Base-by-base conservation (phyloP, 1,140 invertebrate genomes). In the Branchinecta lindahli region DNA sequence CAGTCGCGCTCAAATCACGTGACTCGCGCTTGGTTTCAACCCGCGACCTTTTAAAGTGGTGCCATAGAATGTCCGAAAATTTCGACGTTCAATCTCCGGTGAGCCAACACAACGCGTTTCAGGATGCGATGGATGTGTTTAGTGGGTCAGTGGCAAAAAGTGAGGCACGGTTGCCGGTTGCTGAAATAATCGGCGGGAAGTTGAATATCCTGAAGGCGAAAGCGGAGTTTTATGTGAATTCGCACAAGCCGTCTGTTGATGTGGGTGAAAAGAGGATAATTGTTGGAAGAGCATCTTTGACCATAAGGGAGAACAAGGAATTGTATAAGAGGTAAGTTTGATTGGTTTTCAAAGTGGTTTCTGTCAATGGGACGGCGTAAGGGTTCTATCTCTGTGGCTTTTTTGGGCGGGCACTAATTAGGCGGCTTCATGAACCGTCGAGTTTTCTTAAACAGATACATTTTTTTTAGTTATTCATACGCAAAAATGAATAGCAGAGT, bases 11-110 rank as follows among this genome's bases (percentile, higher is more conserved):
- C 33, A 61, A 61, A 20, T 61, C 52, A 61, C 52, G 52, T 61
- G 52, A 61, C 12, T 15, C 52, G 18, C 71, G 81, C 9, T 71
- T 80, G 33, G 77, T 80, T n/a, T 82, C 81, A 18, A 79, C 77
- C 33, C 85, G 94, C 74, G 95, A 98, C 84, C 82, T 98, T 10
- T 86, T 97, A 71, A 96, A 96, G 79, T 93, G 93, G 86, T 96
- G 93, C 77, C 81, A 84, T 12, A 83, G 94, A 75, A 85, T 91
- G 8, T 81, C 85, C 21, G 77, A 84, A 12, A 84, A 87, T 75
- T 94, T 91, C 78, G 83, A 89, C 74, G 84, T 89, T 2, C 84
- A 85, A 0, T 88, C 87, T 46, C 80, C 85, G n/a, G 84, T 86
- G 67, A 87, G 88, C 7, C 87, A 85, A 7, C 80, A 88, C 33